Evolutionary conservation across 2,888 invertebrate genomes (phyloP), one percentile per base, ranked within the genome.

Genomic region (Trachelus tabidus): DNA sequence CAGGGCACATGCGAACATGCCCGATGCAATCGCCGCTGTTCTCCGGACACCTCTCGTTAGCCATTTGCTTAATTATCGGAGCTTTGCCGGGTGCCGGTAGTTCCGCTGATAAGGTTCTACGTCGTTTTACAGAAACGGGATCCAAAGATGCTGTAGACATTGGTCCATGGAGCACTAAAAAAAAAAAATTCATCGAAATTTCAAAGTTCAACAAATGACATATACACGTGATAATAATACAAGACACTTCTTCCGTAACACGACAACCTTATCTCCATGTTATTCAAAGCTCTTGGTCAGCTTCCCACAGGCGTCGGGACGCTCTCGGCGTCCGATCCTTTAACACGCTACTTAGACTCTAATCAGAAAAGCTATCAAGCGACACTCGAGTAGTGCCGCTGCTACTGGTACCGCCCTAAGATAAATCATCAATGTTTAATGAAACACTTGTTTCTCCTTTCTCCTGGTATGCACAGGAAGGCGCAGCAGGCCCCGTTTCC

Each of bases 11-110:
- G 83, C 80, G 84, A 85, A 83, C 77, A 79, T 79, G 80, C 78
- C 78, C 79, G 79, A 81, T 83, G 83, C 85, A 88, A 87, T 88
- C 79, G 75, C 78, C 75, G 34, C 76, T 84, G 81, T 83, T 84
- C 82, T 84, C 82, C 84, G 84, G 83, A 85, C 80, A 86, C 83
- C 83, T 81, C 79, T 78, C 73, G 71, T 30, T 23, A 78, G 85
- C 84, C 83, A 87, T 87, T 87, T 85, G 81, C 79, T 86, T 85
- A 87, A 88, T 87, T 87, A 86, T 88, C 86, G 85, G 83, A 68
- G 71, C 71, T 80, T 83, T 86, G 85, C 85, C 87, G 86, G 83
- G 84, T 12, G 83, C 80, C 78, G 79, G 34, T n/a, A 30, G 34
- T 15, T 34, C 33, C 31, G 33, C 71, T 12, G 71, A 71, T 71